A percentile compares a stretch with the other conserved stretches of the same genome.
phyloP scores from a whole-genome alignment of 1,140 invertebrate genomes.

The Conus betulinus region DNA sequence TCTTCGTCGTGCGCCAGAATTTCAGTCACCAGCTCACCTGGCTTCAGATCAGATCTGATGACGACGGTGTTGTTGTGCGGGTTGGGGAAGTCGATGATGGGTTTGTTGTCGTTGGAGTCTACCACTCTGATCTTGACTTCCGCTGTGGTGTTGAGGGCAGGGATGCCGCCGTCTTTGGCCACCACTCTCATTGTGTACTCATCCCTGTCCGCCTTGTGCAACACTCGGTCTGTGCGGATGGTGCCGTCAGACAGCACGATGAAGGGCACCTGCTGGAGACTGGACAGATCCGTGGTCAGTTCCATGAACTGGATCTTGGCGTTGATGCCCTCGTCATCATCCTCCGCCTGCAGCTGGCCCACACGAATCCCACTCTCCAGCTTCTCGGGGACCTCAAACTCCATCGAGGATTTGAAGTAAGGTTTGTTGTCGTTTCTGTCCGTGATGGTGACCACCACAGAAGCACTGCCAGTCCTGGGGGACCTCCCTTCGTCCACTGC shows the following conservation, averaged over 20 bases:
- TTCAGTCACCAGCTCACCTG: conserved; percentile 81
- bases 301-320: conserved; percentile 83
- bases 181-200: conserved; percentile 89
- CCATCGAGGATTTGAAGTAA: conserved; percentile 81
- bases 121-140: conserved; percentile 84
- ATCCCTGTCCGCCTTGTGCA: conserved; percentile 89
- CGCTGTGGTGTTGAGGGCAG: conserved; percentile 90
- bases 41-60: conserved; percentile 92
- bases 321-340: conserved; percentile 88
- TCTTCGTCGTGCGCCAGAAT: conserved; percentile 74
- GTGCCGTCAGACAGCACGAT: conserved; percentile 91
- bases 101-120: conserved; percentile 87
- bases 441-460: conserved; percentile 90
- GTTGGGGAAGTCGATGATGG: conserved; percentile 63
- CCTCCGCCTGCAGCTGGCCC: conserved; percentile 88
- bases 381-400: conserved; percentile 60
- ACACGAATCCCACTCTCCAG: conserved; percentile 85
- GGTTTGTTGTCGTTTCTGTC: conserved; percentile 97
- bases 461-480: conserved; percentile 87
- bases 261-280: conserved; percentile 79
- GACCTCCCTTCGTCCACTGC: conserved; percentile 91
- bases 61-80: conserved; percentile 81
- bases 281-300: neutral
- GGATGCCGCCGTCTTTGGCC: conserved; percentile 89
- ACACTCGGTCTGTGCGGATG: conserved; percentile 82